Base-by-base conservation (phyloP, 2,113 vertebrate genomes). In the Lates calcarifer region DNA sequence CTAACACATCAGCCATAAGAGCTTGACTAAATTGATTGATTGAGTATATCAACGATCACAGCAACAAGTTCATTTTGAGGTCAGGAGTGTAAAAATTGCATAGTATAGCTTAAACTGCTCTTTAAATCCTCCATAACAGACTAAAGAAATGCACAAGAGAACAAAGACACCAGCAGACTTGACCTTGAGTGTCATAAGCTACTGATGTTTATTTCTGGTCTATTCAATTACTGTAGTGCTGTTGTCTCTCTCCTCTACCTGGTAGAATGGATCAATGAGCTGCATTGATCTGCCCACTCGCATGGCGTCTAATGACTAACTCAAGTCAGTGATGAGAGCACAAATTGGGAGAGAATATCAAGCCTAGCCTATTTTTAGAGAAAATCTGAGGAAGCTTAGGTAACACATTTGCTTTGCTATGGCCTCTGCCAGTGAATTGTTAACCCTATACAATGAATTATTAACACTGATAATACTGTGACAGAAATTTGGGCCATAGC, bases 221-320 rank as follows among this genome's bases (percentile, higher is more conserved):
- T 82, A 77, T 89, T 91, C 86, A 82, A 81, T 85, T 87, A 91
- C 75, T 82, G 58, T 43, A 67, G 62, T 39, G 81, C 74, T 55
- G 57, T 47, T 62, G 83, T 55, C 61, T 71, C 68, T 69, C 68
- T 83, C 73, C 61, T 80, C 70, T 77, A 91, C 84, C 89, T 90
- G 53, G 64, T 76, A 69, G 79, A 77, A 81, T 39, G 24, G 78
- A 91, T 92, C 90, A 89, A 90, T 91, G 58, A 61, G 73, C 70
- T 29, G 29, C 58, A 92, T 92, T 79, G 92, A 93, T 91, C 89
- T 5, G 61, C 60, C 61, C 47, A 74, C 87, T 91, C 45, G 5
- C 35, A 68, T 62, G 43, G 83, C 35, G 14, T 89, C 83, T 89
- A 80, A 90, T 85, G 88, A 89, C 87, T 53, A 85, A 81, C 83